phyloP scores from a whole-genome alignment of 2,113 vertebrate genomes.

The Thalassoma bifasciatum region DNA sequence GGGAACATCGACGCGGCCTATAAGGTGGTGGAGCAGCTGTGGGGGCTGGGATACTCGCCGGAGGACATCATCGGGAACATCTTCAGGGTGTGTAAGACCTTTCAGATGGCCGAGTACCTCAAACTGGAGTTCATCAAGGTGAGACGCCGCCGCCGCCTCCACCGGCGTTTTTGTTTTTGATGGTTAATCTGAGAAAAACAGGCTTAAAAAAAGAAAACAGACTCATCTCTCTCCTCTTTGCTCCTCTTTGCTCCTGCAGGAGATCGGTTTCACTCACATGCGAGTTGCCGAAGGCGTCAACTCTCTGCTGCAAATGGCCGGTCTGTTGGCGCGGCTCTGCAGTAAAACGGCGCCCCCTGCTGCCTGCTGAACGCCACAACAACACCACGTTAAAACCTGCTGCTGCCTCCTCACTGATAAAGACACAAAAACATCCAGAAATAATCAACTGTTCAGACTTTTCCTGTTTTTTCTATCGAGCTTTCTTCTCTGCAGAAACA shows the following conservation, averaged over 20 bases:
- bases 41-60: conserved; percentile 95
- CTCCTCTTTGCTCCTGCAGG: conserved; percentile 79
- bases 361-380: conserved; percentile 78
- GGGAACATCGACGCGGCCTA: conserved; percentile 93
- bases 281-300: conserved; percentile 93
- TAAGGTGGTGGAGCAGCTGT: conserved; percentile 95
- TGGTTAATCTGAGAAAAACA: too few relatives aligned
- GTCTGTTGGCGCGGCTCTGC: conserved; percentile 92
- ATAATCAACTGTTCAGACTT: not conserved
- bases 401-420: not conserved
- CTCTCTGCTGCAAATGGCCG: conserved; percentile 95
- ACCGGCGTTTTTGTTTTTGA: too few relatives aligned
- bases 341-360: conserved; percentile 88
- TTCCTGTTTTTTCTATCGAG: not conserved
- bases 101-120: conserved; percentile 95
- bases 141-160: not conserved
- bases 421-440: too few relatives aligned
- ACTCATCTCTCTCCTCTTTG: too few relatives aligned
- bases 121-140: conserved; percentile 99
- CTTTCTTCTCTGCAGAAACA: too few relatives aligned
- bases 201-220: too few relatives aligned
- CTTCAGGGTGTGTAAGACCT: conserved; percentile 97
- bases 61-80: conserved; percentile 97
- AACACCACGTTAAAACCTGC: not conserved
- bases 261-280: conserved; percentile 97